Evolutionary conservation across 2,888 invertebrate species (phyloP).

Genomic region (Elaeidobius kamerunicus): DNA sequence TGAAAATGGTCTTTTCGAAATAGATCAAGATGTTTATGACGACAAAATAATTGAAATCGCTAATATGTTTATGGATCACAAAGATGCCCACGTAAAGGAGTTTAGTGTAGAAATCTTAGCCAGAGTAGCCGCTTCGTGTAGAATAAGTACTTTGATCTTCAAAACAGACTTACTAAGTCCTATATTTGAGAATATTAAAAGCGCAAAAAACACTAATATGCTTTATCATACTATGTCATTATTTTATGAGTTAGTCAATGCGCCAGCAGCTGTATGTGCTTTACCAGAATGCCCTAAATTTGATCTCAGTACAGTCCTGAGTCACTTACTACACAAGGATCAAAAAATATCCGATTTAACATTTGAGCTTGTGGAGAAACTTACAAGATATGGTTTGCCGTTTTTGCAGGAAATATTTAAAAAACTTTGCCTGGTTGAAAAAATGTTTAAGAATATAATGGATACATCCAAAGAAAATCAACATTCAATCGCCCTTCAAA

Average conservation of each 20-base stretch:
- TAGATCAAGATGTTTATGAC: constrained; percentile 40
- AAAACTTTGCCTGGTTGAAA: constrained; percentile 36
- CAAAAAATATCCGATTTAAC: constrained; percentile 30
- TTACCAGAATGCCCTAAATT: constrained; percentile 36
- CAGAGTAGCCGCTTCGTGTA: constrained; percentile 34
- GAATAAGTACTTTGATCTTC: constrained; percentile 37
- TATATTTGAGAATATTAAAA: constrained; percentile 36
- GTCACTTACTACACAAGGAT: constrained; percentile 32
- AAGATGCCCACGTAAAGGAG: constrained; percentile 36
- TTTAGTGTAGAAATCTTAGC: constrained; percentile 38
- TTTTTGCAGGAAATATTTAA: constrained; percentile 36
- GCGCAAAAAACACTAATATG: constrained; percentile 32
- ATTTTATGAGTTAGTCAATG: constrained; percentile 36
- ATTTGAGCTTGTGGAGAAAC: constrained; percentile 35
- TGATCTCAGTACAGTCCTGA: constrained; percentile 33
- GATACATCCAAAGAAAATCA: constrained; percentile 29
- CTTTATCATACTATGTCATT: constrained; percentile 36
- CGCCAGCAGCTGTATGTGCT: constrained; percentile 34
- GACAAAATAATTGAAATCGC: constrained; percentile 37
- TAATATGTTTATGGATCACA: constrained; percentile 36
- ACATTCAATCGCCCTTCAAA: constrained; percentile 34
- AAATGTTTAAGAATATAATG: constrained; percentile 38
- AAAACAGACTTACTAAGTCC: constrained; percentile 37
- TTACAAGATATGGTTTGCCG: constrained; percentile 36
- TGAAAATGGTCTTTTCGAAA: constrained; percentile 36